Percentiles rank a stretch among this genome's conserved stretches.
Conservation (phyloP, 2,888 invertebrate genomes). For the Tetramorium bicarinatum region DNA sequence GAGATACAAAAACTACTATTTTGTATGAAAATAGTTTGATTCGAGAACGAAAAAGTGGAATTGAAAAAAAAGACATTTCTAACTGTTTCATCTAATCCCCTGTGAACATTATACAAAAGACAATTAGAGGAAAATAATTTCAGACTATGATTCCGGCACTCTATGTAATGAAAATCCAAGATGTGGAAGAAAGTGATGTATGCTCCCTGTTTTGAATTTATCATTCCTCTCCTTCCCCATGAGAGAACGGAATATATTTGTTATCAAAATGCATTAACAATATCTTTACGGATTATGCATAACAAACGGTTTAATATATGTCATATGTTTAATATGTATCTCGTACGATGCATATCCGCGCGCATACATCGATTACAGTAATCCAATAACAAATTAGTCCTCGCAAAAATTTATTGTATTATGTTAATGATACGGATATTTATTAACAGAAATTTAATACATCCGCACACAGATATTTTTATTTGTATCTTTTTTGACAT, state of each 20-base stretch:
- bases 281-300: neutral
- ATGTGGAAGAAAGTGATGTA: neutral
- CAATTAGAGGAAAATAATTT: conserved; percentile 9
- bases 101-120: neutral
- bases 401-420: neutral
- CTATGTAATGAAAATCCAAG: neutral
- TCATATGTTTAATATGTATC: neutral
- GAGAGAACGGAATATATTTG: neutral
- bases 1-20: neutral
- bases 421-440: neutral
- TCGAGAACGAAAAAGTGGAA: neutral
- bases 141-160: neutral
- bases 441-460: neutral
- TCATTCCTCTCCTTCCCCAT: no score
- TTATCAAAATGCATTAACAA: neutral
- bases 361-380: neutral
- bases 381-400: conserved; percentile 8
- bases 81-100: neutral
- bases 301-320: neutral
- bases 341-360: neutral
- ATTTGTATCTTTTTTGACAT: neutral
- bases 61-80: neutral
- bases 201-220: neutral
- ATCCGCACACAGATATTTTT: neutral
- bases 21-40: neutral